phyloP scores from a whole-genome alignment of 2,113 vertebrate species.

The Strix aluco region DNA sequence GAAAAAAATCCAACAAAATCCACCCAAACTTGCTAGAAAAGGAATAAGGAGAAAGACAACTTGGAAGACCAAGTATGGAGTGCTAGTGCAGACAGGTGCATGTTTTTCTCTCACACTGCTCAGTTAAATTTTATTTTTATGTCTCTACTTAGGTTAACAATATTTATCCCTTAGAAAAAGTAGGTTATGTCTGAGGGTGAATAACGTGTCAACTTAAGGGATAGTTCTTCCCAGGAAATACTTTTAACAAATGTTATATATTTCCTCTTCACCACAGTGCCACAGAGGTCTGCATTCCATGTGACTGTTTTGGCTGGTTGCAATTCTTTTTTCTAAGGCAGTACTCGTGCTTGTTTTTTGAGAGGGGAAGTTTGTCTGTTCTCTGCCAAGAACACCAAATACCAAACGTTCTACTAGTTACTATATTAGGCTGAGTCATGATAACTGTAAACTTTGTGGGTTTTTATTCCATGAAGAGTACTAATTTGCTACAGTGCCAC shows the following conservation, averaged over 20 bases:
- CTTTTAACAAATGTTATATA: fast-evolving
- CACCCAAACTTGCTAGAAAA: background rate
- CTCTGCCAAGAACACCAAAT: slow-evolving; percentile 28
- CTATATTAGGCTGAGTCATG: slow-evolving; percentile 35
- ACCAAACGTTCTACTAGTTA: background rate
- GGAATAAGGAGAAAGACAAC: background rate
- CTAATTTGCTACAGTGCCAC: background rate
- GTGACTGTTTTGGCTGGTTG: background rate
- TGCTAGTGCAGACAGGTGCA: fast-evolving
- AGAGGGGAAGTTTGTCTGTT: background rate
- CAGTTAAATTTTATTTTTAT: background rate
- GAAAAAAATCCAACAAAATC: too few relatives aligned
- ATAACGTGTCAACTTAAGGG: background rate
- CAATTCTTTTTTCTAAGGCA: background rate
- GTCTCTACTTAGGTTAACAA: background rate
- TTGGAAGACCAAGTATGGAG: background rate
- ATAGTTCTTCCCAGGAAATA: background rate
- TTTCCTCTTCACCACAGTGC: background rate
- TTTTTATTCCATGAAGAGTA: slow-evolving; percentile 5
- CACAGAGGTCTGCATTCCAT: background rate
- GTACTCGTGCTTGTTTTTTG: background rate
- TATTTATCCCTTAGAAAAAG: background rate
- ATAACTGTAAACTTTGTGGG: slow-evolving; percentile 27
- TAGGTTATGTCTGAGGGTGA: background rate
- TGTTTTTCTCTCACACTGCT: background rate